phyloP scores from a whole-genome alignment of 1,140 invertebrate species.

The Goniozus legneri region DNA sequence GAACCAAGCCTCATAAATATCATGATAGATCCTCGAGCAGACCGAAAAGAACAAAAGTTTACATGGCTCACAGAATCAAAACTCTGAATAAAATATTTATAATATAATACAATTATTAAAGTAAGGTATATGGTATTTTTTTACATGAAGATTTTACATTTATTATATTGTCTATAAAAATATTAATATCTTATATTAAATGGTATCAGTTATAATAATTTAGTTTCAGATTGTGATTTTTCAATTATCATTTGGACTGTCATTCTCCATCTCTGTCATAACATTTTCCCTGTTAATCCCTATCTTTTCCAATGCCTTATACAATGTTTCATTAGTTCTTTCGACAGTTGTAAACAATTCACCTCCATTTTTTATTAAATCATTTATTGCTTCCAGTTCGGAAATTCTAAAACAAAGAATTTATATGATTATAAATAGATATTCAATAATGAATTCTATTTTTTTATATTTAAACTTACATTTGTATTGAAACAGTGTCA shows the following conservation, averaged over 20 bases:
- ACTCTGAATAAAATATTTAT: slow-evolving; percentile 55
- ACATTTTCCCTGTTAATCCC: slow-evolving; percentile 14
- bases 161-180: not conserved
- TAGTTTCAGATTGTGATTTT: too few species aligned
- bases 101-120: too few species aligned
- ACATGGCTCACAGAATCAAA: slow-evolving; percentile 91
- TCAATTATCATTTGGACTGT: too few species aligned
- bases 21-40: slow-evolving; percentile 81
- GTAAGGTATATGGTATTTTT: not conserved
- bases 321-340: slow-evolving; percentile 26
- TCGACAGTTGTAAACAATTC: slow-evolving; percentile 18
- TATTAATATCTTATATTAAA: not conserved
- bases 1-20: slow-evolving; percentile 87
- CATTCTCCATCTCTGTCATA: not conserved
- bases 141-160: not conserved
- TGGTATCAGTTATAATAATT: not conserved
- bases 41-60: slow-evolving; percentile 86
- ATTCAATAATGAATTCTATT: slow-evolving; percentile 1
- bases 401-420: slow-evolving; percentile 24
- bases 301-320: slow-evolving; percentile 8
- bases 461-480: slow-evolving; percentile 35
- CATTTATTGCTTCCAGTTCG: slow-evolving; percentile 33
- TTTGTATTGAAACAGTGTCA: slow-evolving; percentile 21
- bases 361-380: slow-evolving; percentile 28
- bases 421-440: slow-evolving; percentile 1